Conservation (phyloP, 1,140 invertebrate genomes). For the Pseudoatta argentina region DNA sequence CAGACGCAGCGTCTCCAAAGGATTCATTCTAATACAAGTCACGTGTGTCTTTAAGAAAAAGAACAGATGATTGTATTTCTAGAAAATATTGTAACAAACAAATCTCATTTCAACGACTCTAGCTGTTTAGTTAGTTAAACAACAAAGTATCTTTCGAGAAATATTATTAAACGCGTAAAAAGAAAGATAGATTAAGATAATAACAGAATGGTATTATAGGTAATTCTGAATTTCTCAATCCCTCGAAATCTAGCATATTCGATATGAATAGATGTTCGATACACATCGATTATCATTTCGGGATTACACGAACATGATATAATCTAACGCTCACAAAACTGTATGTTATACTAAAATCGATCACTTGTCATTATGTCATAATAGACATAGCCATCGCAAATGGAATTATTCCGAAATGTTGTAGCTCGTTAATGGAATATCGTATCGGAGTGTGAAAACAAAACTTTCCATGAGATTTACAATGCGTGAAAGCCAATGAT, state of each 20-base stretch:
- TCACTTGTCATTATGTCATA: slow-evolving; percentile 28
- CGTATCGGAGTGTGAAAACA: neutral
- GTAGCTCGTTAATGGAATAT: slow-evolving; percentile 20
- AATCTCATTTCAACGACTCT: neutral
- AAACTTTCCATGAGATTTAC: neutral
- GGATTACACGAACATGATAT: neutral
- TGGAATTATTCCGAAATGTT: neutral
- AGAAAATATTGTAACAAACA: neutral
- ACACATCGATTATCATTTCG: slow-evolving; percentile 17
- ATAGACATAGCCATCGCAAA: neutral
- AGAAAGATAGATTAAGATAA: neutral
- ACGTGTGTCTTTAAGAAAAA: slow-evolving; percentile 31
- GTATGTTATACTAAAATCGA: neutral
- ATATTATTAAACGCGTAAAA: neutral
- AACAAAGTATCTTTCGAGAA: neutral
- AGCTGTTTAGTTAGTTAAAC: neutral
- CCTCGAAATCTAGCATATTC: neutral
- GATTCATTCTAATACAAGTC: slow-evolving; percentile 26
- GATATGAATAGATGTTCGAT: neutral
- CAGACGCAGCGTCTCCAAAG: slow-evolving; percentile 6
- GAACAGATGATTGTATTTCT: neutral
- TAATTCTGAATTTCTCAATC: neutral
- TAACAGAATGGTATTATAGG: neutral
- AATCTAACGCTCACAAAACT: slow-evolving; percentile 10
- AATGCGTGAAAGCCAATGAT: neutral